Evolutionary conservation across 2,888 invertebrate species (phyloP), one percentile per base, ranked within the genome.

Genomic region (Dolichomitus sp.): DNA sequence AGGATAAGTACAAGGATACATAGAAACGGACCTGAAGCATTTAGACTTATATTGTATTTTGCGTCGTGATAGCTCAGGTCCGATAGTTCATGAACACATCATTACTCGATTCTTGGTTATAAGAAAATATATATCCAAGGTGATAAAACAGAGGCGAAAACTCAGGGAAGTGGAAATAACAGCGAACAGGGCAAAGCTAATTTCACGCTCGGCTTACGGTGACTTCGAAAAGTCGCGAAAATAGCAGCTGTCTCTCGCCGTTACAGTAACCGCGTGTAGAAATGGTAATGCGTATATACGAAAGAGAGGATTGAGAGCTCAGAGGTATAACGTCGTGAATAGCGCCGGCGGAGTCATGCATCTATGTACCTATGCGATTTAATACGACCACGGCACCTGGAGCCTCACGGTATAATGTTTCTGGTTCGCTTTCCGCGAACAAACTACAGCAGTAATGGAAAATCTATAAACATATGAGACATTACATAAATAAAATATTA

Each of bases 141-240:
- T 19, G 12, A 14, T 11, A 19, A 17, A 27, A 45, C 12, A 14
- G 17, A 54, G 54, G 57, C 54, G 69, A 70, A 45, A 75, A 65
- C 30, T 61, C 42, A 27, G 45, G 30, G 59, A 17, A 40, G 61
- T 68, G 82, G 70, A 79, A 82, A 52, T 61, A 79, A 59, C 68
- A 65, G 30, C 19, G 48, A 74, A 63, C 42, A 63, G 37, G 70
- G 72, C 68, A 73, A 61, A 45, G 63, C 76, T 77, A 83, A 83
- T 83, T 83, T 80, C 80, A 77, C 72, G 83, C 66, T 76, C 72
- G 79, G 83, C 57, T 83, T 48, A 45, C 72, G 50, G 9, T 33
- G 76, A 73, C 61, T 57, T 50, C 9, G 42, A 83, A 57, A 80
- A 77, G 40, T 54, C 40, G 54, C 45, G 61, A 37, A 52, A 33